These are phyloP conservation scores for Thelaira solivaga DNA, from an alignment of 2,888 invertebrate genomes.

Conservation along the genomic window DNA sequence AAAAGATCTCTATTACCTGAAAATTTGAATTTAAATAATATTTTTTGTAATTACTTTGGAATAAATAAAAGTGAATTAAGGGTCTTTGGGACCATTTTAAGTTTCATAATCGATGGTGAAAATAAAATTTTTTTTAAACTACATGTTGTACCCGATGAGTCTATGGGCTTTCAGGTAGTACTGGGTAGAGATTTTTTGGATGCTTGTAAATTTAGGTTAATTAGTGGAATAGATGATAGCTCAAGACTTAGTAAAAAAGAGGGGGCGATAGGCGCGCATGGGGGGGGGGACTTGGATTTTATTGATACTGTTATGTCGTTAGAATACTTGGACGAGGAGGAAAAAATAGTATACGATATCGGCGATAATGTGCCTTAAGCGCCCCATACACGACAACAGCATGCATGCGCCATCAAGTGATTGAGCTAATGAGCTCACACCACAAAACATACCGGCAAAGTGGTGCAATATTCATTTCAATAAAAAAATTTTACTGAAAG, in stretches of 20 bases:
- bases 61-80: constrained; percentile 1
- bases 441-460: no score
- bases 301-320: background rate
- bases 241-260: background rate
- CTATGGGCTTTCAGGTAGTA: background rate
- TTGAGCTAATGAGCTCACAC: no score
- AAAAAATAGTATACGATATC: background rate
- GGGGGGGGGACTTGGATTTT: background rate
- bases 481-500: no score
- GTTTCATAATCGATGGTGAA: background rate
- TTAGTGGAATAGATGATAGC: background rate
- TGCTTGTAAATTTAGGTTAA: background rate
- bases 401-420: no score
- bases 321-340: background rate
- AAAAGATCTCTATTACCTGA: background rate
- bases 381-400: no score
- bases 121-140: background rate
- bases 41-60: background rate
- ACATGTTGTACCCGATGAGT: background rate
- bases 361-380: background rate
- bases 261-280: background rate
- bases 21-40: background rate
- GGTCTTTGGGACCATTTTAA: background rate
- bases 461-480: no score
- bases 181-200: background rate